Evolutionary conservation across 2,113 vertebrate species (phyloP).

Genomic region (Erythrocercus mccallii): DNA sequence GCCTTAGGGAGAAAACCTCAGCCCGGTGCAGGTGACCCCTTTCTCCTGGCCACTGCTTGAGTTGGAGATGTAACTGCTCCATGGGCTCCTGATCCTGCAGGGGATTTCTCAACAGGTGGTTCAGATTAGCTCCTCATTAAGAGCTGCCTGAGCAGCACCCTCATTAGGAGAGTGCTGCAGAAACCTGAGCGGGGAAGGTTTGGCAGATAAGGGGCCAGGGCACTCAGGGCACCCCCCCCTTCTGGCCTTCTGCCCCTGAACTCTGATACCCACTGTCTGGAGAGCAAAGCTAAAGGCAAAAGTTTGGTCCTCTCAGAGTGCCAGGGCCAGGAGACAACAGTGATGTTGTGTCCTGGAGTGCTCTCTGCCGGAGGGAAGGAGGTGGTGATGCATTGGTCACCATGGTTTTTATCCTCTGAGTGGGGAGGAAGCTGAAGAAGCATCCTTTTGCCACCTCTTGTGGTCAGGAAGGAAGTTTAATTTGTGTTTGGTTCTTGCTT

Average conservation of each 20-base stretch:
- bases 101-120: slow-evolving; percentile 63
- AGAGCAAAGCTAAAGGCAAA: neutral
- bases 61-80: neutral
- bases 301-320: neutral
- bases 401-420: neutral
- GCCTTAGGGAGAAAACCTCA: neutral
- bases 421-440: neutral
- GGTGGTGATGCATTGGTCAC: fast-evolving
- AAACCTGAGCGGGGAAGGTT: slow-evolving; percentile 9
- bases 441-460: neutral
- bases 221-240: fast-evolving
- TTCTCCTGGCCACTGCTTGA: neutral
- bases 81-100: neutral
- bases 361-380: slow-evolving; percentile 58
- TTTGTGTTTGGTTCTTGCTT: neutral
- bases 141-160: slow-evolving; percentile 29
- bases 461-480: neutral
- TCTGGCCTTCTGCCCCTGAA: slow-evolving; percentile 1
- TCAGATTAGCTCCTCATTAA: slow-evolving; percentile 69
- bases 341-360: slow-evolving; percentile 37
- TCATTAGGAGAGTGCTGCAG: slow-evolving; percentile 22
- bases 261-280: neutral
- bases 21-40: neutral
- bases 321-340: neutral
- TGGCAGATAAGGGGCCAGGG: neutral